A percentile compares a stretch with the other conserved stretches of the same genome.
phyloP scores from a whole-genome alignment of 2,888 invertebrate genomes.

The Drosophila colorata region DNA sequence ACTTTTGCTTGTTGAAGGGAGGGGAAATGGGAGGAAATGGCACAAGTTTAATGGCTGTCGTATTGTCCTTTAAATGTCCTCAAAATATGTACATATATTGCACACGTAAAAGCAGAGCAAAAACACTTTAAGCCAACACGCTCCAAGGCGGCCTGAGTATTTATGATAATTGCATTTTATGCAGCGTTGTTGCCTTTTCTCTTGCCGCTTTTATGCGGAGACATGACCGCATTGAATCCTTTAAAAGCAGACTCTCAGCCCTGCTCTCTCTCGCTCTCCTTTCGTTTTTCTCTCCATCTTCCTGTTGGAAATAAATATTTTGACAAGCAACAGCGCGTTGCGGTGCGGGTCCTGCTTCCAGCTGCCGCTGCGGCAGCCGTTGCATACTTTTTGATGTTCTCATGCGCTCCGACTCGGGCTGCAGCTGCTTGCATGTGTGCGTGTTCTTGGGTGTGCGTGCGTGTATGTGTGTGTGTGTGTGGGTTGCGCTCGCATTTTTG shows the following conservation, averaged over 20 bases:
- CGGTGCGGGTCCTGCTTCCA: conserved; percentile 21
- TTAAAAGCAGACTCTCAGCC: conserved; percentile 61
- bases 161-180: conserved; percentile 81
- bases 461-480: conserved; percentile 3
- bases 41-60: conserved; percentile 63
- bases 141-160: conserved; percentile 66
- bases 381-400: conserved; percentile 67
- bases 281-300: neutral
- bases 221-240: conserved; percentile 69
- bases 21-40: neutral
- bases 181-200: conserved; percentile 55
- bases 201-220: conserved; percentile 52
- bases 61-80: conserved; percentile 76
- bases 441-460: neutral
- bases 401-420: conserved; percentile 32
- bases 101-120: conserved; percentile 30
- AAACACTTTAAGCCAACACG: conserved; percentile 34
- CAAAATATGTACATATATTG: conserved; percentile 56
- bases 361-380: conserved; percentile 36
- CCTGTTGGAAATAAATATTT: conserved; percentile 56
- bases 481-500: conserved; percentile 37
- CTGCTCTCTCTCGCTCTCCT: neutral
- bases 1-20: conserved; percentile 63
- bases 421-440: conserved; percentile 12
- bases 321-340: conserved; percentile 34